These are phyloP conservation scores for Thermophis baileyi DNA, from an alignment of 2,113 vertebrate species.

Conservation along the genomic window DNA sequence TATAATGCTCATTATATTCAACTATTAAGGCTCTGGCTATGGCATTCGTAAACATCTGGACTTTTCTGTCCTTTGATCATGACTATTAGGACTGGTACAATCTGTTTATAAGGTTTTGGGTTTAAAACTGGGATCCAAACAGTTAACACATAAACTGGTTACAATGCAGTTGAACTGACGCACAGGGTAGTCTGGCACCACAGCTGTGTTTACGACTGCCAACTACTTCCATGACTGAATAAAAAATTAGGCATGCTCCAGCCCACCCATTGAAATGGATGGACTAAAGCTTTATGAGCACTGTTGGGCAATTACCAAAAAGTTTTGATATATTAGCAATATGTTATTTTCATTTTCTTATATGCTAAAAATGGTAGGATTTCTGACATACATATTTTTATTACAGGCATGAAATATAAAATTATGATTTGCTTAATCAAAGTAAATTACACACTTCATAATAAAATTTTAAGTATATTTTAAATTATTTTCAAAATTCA, in stretches of 20 bases:
- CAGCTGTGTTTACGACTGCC: neutral
- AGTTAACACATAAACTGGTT: neutral
- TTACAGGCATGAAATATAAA: neutral
- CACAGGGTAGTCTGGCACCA: neutral
- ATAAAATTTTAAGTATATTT: neutral
- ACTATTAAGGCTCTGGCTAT: neutral
- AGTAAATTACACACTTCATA: neutral
- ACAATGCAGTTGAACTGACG: neutral
- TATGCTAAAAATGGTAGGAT: neutral
- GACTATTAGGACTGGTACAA: neutral
- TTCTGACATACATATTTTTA: neutral
- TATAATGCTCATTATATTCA: neutral
- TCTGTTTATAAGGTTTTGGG: neutral
- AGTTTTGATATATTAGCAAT: constrained; percentile 8
- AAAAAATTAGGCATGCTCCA: neutral
- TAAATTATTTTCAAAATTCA: constrained; percentile 26
- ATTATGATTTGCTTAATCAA: neutral
- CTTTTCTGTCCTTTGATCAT: neutral
- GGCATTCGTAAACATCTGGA: neutral
- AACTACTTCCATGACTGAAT: neutral
- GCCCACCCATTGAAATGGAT: neutral
- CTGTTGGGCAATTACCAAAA: neutral
- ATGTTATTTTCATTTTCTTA: neutral
- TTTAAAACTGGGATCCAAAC: neutral
- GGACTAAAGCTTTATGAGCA: neutral